These are phyloP conservation scores for Seriola dumerili DNA, from an alignment of 2,113 vertebrate species.

Conservation along the genomic window DNA sequence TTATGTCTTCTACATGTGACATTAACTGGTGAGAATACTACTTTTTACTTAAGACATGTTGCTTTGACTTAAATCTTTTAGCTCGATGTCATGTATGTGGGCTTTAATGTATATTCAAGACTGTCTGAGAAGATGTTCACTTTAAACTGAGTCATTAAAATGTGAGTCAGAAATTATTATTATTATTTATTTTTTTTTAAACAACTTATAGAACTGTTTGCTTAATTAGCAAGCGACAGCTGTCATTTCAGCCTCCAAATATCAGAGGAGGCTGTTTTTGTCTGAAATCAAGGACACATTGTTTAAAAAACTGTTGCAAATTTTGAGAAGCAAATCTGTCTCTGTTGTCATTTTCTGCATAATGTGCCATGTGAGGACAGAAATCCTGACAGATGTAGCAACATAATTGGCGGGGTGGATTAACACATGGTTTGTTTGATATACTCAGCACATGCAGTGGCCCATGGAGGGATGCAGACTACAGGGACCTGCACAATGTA, in stretches of 20 bases:
- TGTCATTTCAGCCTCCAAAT: neutral
- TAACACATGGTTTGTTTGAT: neutral
- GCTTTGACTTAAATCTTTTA: neutral
- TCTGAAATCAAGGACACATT: too few relatives aligned
- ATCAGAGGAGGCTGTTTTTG: neutral
- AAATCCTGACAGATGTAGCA: neutral
- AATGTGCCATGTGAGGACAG: neutral
- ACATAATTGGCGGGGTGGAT: neutral
- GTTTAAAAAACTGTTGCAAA: too few relatives aligned
- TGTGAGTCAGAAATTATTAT: neutral
- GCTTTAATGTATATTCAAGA: neutral
- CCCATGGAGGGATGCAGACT: neutral
- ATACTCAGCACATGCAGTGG: neutral
- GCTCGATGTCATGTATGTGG: neutral
- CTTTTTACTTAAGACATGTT: neutral
- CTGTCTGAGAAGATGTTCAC: too few relatives aligned
- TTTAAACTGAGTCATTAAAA: too few relatives aligned
- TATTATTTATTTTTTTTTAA: neutral
- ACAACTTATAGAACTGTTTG: neutral
- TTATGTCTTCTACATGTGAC: neutral
- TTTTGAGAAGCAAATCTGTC: too few relatives aligned
- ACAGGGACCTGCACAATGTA: neutral
- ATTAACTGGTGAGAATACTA: neutral
- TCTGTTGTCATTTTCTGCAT: neutral
- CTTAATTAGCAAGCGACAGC: neutral